These are phyloP conservation scores for Chelmon rostratus DNA, from an alignment of 2,797 vertebrate genomes.

Conservation along the genomic window DNA sequence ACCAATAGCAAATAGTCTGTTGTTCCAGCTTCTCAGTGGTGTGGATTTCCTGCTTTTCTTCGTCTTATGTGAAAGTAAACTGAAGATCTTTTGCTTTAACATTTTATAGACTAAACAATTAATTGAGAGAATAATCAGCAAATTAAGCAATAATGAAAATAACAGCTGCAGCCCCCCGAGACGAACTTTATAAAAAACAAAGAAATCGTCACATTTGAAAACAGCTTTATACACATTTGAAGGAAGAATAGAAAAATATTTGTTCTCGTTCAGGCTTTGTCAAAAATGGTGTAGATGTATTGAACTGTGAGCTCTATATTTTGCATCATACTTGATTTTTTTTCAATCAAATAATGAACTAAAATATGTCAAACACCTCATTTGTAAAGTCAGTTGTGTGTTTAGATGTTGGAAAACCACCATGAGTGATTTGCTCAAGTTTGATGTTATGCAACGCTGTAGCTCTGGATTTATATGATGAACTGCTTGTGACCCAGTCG, in stretches of 20 bases:
- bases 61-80: not conserved
- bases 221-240: not conserved
- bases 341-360: not conserved
- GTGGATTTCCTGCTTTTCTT: not conserved
- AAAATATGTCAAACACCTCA: not conserved
- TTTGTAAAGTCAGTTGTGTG: not conserved
- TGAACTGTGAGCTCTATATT: not conserved
- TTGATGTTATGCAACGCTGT: slow-evolving; percentile 18
- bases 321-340: not conserved
- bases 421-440: slow-evolving; percentile 16
- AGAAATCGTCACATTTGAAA: not conserved
- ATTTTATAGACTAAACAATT: not conserved
- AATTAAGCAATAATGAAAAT: too few species aligned
- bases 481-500: slow-evolving; percentile 41
- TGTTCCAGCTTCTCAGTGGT: not conserved
- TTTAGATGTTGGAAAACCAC: not conserved
- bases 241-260: not conserved
- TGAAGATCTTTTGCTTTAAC: not conserved
- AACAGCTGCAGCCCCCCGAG: not conserved
- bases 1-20: not conserved
- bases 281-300: not conserved
- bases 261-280: not conserved
- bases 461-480: slow-evolving; percentile 22
- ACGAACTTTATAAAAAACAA: not conserved
- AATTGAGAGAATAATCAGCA: not conserved